A percentile compares a stretch with the other conserved stretches of the same genome.
These are phyloP conservation scores for Sebastes steindachneri DNA, from an alignment of 2,797 vertebrate genomes.

Conservation along the genomic window DNA sequence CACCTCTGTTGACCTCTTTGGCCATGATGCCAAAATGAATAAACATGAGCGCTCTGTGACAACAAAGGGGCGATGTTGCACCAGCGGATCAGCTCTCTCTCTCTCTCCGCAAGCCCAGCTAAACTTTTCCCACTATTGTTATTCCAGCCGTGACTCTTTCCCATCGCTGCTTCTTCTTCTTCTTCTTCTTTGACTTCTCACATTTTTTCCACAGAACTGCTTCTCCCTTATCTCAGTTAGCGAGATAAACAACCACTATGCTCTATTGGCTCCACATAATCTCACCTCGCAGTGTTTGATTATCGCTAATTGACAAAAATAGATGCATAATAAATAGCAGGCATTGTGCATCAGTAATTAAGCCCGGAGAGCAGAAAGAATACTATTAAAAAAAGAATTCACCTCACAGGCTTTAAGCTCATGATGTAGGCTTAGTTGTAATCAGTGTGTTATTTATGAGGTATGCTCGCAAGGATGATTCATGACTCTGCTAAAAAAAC, in stretches of 20 bases:
- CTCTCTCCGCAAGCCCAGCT: conserved; percentile 4
- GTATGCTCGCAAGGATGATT: conserved; percentile 1
- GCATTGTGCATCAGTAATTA: conserved; percentile 31
- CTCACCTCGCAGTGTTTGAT: conserved; percentile 33
- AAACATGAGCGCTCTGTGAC: conserved; percentile 47
- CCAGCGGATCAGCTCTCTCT: conserved; percentile 26
- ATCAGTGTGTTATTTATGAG: conserved; percentile 19
- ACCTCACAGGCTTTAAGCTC: conserved; percentile 12
- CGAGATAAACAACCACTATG: conserved; percentile 28
- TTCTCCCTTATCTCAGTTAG: conserved; percentile 4
- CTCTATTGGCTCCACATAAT: conserved; percentile 42
- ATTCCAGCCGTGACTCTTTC: conserved; percentile 26
- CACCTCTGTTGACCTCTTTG: conserved; percentile 57
- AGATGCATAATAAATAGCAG: conserved; percentile 32
- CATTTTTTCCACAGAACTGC: conserved; percentile 15
- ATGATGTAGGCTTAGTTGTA: conserved; percentile 19
- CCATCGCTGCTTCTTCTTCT: background rate
- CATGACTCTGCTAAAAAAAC: conserved; percentile 2
- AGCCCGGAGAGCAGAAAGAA: conserved; percentile 20
- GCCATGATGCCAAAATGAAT: conserved; percentile 64
- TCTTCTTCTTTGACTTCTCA: background rate
- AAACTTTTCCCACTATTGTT: conserved; percentile 32
- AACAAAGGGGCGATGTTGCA: conserved; percentile 20
- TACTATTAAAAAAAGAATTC: conserved; percentile 30
- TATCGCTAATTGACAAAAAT: conserved; percentile 48